Evolutionary conservation across 2,113 vertebrate genomes (phyloP).

Genomic region (Charadrius vociferus): DNA sequence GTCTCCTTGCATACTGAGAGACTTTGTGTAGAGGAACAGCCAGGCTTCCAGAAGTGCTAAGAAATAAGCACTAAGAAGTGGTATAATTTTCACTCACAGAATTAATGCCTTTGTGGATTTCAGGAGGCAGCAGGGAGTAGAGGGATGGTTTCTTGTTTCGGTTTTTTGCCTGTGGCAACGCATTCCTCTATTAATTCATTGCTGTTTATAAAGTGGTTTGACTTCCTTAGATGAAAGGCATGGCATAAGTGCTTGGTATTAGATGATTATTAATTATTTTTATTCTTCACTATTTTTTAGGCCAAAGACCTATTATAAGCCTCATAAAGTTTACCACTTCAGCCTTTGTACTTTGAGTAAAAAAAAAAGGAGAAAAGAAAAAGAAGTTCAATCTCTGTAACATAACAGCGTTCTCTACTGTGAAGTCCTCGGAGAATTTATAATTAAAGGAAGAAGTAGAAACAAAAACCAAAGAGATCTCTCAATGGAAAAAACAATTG

Average conservation of each 20-base stretch:
- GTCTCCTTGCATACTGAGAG: not conserved
- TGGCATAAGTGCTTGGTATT: slow-evolving; percentile 40
- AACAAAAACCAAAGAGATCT: not conserved
- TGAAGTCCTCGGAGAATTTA: not conserved
- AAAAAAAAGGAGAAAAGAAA: not conserved
- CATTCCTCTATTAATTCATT: slow-evolving; percentile 41
- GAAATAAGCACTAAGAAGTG: not conserved
- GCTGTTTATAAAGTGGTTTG: slow-evolving; percentile 36
- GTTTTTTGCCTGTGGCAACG: slow-evolving; percentile 44
- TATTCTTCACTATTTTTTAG: slow-evolving; percentile 26
- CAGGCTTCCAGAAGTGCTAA: slow-evolving; percentile 23
- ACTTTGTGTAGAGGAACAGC: not conserved
- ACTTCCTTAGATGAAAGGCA: slow-evolving; percentile 59
- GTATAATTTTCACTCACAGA: not conserved
- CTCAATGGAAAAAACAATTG: not conserved
- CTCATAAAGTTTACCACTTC: slow-evolving; percentile 31
- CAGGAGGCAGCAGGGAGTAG: not conserved
- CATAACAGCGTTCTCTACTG: not conserved
- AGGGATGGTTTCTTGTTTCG: not conserved
- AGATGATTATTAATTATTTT: slow-evolving; percentile 46
- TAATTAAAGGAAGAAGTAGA: not conserved
- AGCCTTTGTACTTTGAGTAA: not conserved
- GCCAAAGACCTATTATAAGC: not conserved
- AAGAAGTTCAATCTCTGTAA: not conserved
- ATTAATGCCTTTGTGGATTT: slow-evolving; percentile 3